Conservation (phyloP, 2,888 invertebrate genomes). For the Meta bourneti region DNA sequence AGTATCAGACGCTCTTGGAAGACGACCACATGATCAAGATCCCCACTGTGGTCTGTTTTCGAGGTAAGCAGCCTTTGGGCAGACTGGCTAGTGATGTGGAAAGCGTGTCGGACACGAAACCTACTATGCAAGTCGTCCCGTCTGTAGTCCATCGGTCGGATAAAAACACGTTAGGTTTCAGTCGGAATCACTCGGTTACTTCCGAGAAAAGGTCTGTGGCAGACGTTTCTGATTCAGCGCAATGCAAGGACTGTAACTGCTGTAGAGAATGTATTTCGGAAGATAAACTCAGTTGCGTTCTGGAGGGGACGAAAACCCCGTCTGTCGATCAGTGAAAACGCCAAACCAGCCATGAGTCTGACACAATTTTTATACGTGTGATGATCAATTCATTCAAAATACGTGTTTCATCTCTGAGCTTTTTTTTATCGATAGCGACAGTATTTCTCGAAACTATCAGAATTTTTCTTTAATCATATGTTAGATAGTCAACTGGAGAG, state of each 20-base stretch:
- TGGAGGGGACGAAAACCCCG: neutral
- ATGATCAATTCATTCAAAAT: neutral
- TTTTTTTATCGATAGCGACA: neutral
- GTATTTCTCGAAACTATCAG: neutral
- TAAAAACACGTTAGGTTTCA: neutral
- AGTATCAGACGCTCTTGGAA: slow-evolving; percentile 52
- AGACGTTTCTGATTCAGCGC: neutral
- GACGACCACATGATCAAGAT: slow-evolving; percentile 34
- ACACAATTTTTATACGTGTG: neutral
- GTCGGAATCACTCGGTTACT: neutral
- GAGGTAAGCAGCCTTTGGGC: neutral
- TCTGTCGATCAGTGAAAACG: neutral
- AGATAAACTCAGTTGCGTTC: neutral
- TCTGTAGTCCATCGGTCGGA: neutral
- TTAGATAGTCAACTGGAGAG: too few species aligned
- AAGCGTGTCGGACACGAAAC: neutral
- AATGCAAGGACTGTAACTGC: neutral
- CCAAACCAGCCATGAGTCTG: neutral
- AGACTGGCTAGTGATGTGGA: neutral
- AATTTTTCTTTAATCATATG: too few species aligned
- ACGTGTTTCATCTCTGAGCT: neutral
- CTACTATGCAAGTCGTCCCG: neutral
- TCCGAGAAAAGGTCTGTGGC: neutral
- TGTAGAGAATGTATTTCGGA: neutral
- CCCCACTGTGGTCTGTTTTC: slow-evolving; percentile 21